Conservation (phyloP, 1,140 invertebrate species). For the Laupala kohalensis region DNA sequence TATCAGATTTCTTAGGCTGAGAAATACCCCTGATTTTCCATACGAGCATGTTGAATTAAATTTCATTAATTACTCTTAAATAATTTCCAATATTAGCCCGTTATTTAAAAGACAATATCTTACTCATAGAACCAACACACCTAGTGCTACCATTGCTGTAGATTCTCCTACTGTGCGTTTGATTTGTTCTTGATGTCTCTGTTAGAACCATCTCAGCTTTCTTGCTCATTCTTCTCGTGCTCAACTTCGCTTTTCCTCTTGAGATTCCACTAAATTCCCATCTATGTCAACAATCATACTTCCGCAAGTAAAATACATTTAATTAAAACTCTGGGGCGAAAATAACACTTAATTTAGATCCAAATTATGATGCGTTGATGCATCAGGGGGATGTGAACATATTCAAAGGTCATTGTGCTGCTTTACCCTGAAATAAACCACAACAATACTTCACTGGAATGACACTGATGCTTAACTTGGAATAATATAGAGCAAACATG, state of each 20-base stretch:
- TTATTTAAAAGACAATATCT: not conserved
- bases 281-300: not conserved
- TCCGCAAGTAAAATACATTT: not conserved
- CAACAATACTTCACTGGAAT: no score
- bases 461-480: no score
- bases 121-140: not conserved
- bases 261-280: not conserved
- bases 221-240: not conserved
- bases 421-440: no score
- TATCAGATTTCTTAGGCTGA: not conserved
- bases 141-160: not conserved
- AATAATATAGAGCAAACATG: not conserved
- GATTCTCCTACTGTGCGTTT: not conserved
- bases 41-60: not conserved
- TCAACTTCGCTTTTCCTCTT: not conserved
- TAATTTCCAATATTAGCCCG: not conserved
- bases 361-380: not conserved
- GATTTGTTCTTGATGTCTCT: not conserved
- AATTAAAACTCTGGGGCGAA: not conserved
- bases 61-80: not conserved
- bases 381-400: not conserved
- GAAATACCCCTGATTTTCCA: not conserved
- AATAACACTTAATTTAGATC: not conserved
- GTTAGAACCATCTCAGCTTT: no score
- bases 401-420: not conserved